Percentiles rank a stretch among this genome's conserved stretches.
Conservation (phyloP, 1,140 invertebrate species). For the Drosophila orena region DNA sequence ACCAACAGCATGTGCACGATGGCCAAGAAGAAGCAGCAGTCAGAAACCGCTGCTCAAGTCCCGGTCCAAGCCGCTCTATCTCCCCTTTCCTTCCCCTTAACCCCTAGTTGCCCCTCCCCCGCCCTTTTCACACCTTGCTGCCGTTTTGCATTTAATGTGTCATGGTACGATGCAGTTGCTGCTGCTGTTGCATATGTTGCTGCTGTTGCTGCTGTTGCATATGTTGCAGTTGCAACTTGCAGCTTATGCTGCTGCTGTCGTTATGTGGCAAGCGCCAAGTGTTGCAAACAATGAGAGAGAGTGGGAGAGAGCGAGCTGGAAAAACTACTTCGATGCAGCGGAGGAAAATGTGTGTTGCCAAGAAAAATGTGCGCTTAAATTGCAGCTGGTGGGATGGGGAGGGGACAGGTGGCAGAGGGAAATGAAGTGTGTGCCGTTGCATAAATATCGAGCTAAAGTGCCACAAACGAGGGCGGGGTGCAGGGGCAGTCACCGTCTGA, state of each 20-base stretch:
- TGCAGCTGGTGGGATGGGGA: conserved; percentile 39
- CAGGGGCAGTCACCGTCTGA: conserved; percentile 49
- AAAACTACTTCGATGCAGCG: conserved; percentile 71
- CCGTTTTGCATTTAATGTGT: conserved; percentile 82
- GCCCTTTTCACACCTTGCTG: conserved; percentile 38
- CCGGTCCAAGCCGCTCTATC: conserved; percentile 22
- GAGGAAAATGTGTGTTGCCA: conserved; percentile 73
- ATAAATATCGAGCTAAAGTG: conserved; percentile 82
- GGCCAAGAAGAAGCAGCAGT: conserved; percentile 11
- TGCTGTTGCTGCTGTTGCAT: conserved; percentile 61
- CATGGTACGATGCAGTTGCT: conserved; percentile 76
- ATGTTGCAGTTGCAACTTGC: conserved; percentile 74
- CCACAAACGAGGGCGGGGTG: conserved; percentile 29
- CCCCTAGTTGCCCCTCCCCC: background rate
- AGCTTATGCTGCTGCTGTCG: conserved; percentile 60
- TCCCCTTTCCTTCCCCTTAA: conserved; percentile 23
- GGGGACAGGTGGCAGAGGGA: conserved; percentile 17
- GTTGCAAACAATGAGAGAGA: conserved; percentile 67
- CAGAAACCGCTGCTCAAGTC: conserved; percentile 30
- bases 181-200: conserved; percentile 30
- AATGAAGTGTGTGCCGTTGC: conserved; percentile 77
- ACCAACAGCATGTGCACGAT: conserved; percentile 43
- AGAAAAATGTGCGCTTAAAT: conserved; percentile 82
- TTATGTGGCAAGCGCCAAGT: conserved; percentile 82
- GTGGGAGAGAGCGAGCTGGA: conserved; percentile 54